A percentile compares a stretch with the other conserved stretches of the same genome.
phyloP scores from a whole-genome alignment of 2,888 invertebrate species.

The Incurvaria masculella region DNA sequence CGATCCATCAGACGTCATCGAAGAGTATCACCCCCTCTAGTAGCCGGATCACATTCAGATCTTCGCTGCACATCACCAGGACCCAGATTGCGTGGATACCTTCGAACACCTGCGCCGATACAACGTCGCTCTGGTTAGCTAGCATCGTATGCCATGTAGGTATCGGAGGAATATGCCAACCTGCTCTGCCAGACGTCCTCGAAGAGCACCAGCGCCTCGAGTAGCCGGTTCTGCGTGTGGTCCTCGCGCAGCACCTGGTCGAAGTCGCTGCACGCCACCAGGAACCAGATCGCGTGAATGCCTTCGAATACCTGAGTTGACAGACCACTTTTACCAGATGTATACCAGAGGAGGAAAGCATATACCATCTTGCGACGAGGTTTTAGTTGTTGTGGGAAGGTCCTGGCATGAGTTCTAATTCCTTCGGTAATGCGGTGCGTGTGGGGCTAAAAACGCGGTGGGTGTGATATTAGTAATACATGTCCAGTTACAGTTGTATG shows the following conservation, averaged over 20 bases:
- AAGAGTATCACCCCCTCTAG: constrained; percentile 70
- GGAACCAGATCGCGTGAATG: constrained; percentile 75
- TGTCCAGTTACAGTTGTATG: no score
- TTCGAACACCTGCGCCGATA: constrained; percentile 76
- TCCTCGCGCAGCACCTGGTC: constrained; percentile 75
- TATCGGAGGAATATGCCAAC: no score
- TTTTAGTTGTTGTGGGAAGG: no score
- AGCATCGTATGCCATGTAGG: no score
- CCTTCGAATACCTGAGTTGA: constrained; percentile 72
- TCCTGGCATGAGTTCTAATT: no score
- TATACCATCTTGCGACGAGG: background rate
- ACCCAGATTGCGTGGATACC: constrained; percentile 80
- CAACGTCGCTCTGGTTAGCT: no score
- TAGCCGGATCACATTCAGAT: constrained; percentile 69
- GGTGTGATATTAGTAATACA: no score
- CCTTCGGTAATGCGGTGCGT: no score
- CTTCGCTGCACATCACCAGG: constrained; percentile 76
- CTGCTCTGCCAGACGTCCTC: constrained; percentile 75
- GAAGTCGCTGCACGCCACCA: constrained; percentile 78
- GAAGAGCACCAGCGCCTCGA: constrained; percentile 70
- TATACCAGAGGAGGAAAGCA: background rate
- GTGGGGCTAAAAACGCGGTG: no score
- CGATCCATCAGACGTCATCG: constrained; percentile 73
- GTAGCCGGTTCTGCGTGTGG: constrained; percentile 62
- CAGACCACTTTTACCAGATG: background rate